These are phyloP conservation scores for Prolemur simus DNA, from an alignment of 2,113 vertebrate species.

Conservation along the genomic window DNA sequence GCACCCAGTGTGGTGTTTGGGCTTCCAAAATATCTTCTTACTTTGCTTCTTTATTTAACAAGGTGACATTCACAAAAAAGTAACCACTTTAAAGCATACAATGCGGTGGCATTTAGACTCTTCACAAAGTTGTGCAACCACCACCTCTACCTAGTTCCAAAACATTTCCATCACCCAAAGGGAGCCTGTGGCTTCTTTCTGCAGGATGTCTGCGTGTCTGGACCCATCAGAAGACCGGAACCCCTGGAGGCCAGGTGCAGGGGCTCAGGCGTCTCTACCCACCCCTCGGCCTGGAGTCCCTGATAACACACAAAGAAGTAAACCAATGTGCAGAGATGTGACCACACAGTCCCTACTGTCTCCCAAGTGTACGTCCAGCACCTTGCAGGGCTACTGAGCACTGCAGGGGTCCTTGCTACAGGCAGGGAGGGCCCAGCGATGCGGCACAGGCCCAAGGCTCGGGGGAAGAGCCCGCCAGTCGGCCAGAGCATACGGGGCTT, in stretches of 20 bases:
- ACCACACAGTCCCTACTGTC: fast-evolving
- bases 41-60: background rate
- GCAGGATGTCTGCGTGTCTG: background rate
- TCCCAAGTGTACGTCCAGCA: background rate
- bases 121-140: too few relatives aligned
- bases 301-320: fast-evolving
- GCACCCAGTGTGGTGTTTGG: fast-evolving
- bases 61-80: background rate
- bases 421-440: background rate
- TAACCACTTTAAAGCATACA: background rate
- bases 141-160: background rate
- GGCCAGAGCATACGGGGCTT: fast-evolving
- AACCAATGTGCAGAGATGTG: fast-evolving
- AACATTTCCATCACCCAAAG: background rate
- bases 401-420: fast-evolving
- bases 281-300: background rate
- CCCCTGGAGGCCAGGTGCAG: background rate
- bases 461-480: background rate
- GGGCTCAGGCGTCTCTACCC: fast-evolving
- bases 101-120: fast-evolving
- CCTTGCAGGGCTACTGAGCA: fast-evolving
- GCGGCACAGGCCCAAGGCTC: fast-evolving
- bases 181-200: fast-evolving
- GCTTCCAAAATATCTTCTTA: background rate
- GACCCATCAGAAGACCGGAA: fast-evolving